These are phyloP conservation scores for Propsilocerus akamusi DNA, from an alignment of 1,140 invertebrate species.

Conservation along the genomic window DNA sequence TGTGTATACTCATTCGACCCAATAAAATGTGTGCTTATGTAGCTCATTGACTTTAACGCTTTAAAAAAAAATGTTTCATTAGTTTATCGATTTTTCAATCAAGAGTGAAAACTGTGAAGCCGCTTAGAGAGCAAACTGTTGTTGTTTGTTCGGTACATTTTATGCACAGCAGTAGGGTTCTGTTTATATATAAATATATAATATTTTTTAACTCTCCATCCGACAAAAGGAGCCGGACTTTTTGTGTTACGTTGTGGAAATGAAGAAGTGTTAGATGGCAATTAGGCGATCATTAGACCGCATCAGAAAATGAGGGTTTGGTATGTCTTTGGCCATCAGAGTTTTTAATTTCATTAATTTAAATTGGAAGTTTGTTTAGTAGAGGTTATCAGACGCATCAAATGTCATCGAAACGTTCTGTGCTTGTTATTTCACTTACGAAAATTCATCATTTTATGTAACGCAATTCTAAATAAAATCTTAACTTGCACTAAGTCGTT, in stretches of 20 bases:
- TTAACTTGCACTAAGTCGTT: no score
- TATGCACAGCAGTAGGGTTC: not conserved
- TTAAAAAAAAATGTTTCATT: constrained; percentile 1
- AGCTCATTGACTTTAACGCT: not conserved
- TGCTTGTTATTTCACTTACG: no score
- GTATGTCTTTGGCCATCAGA: not conserved
- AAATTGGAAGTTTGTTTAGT: not conserved
- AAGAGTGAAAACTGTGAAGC: constrained; percentile 1
- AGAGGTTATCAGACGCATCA: not conserved
- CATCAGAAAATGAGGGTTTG: not conserved
- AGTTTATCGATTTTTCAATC: constrained; percentile 3
- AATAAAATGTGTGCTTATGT: not conserved
- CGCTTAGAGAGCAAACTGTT: not conserved
- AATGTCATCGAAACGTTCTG: not conserved
- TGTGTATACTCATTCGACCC: not conserved
- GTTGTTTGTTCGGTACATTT: not conserved
- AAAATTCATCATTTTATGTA: no score
- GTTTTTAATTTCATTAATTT: not conserved
- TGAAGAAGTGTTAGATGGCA: constrained; percentile 1
- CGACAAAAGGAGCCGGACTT: not conserved
- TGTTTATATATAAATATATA: no score
- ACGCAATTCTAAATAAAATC: no score
- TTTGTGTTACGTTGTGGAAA: not conserved
- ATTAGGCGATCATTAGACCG: constrained; percentile 2
- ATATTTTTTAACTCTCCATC: not conserved